A percentile compares a stretch with the other conserved stretches of the same genome.
phyloP scores from a whole-genome alignment of 2,797 vertebrate species.

The Crocodylus rhombifer region DNA sequence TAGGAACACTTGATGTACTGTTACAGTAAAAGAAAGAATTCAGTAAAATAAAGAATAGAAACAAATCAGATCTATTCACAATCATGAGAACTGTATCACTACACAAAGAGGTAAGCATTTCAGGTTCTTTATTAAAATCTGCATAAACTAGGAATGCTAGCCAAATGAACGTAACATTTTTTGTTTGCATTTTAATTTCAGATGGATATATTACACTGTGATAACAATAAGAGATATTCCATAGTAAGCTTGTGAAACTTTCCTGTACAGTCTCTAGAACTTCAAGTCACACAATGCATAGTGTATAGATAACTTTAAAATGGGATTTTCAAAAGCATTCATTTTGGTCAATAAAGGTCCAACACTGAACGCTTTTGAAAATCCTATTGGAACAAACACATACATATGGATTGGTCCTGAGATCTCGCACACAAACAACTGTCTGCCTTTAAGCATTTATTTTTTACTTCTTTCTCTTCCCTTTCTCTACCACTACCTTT shows the following conservation, averaged over 20 bases:
- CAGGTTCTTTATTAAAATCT: background rate
- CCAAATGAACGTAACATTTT: background rate
- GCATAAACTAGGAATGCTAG: background rate
- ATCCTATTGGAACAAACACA: background rate
- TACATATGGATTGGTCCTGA: background rate
- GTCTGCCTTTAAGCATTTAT: background rate
- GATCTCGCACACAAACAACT: background rate
- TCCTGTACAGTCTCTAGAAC: background rate
- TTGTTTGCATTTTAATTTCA: background rate
- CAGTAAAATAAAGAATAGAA: no score
- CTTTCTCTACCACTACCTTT: background rate
- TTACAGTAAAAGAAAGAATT: no score
- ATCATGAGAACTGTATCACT: background rate
- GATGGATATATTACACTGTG: background rate
- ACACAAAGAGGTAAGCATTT: background rate
- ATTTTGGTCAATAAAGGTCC: background rate
- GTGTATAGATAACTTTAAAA: background rate
- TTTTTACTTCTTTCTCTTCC: background rate
- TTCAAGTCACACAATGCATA: background rate
- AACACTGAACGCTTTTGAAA: background rate
- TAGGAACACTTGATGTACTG: background rate
- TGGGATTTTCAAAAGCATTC: background rate
- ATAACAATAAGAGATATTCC: background rate
- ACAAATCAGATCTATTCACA: background rate
- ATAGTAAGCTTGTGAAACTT: background rate